Base-by-base conservation (phyloP, 2,113 vertebrate species). In the Dicerorhinus sumatrensis region DNA sequence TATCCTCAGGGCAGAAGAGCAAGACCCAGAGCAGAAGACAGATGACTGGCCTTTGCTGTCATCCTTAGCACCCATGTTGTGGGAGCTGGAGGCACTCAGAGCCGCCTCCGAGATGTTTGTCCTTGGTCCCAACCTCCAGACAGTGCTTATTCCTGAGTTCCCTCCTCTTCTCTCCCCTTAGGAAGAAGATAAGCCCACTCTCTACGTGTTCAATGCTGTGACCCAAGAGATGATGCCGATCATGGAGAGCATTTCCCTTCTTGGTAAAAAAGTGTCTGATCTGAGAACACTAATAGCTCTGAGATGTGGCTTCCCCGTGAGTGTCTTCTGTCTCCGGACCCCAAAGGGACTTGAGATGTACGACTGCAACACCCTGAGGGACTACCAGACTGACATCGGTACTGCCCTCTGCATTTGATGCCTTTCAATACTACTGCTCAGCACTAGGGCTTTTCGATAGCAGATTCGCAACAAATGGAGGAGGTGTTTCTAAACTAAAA, bases 301-400 rank as follows among this genome's bases (percentile, higher is more conserved):
- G 91, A 97, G 97, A 69, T 98, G 98, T 16, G 98, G 98, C 36
- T 97, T 99, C 29, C 99, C 99, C 0, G 98, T 99, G 97, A 98
- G 99, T 51, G 92, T 98, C 89, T 99, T 99, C 96, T 99, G 98
- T 87, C 98, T 99, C 72, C 98, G 98, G 75, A 99, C 98, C 23
- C 92, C 94, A 39, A 56, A 72, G 2, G 98, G 98, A 73, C 89
- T 97, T 69, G 98, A 99, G 29, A 99, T 99, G 95, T 99, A 98
- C 11, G 98, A 99, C 98, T 99, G 99, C 98, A 99, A 99, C 96
- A 91, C 29, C 9, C 98, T 99, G n/a, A 91, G 96, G 4, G 97
- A 98, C 92, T 99, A 99, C 91, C 94, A 94, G 69, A 95, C 96
- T 39, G 96, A 98, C 90, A 82, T 97, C 31, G 99, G 99, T 99